These are phyloP conservation scores for Theretra japonica DNA, from an alignment of 2,888 invertebrate species.

Conservation along the genomic window DNA sequence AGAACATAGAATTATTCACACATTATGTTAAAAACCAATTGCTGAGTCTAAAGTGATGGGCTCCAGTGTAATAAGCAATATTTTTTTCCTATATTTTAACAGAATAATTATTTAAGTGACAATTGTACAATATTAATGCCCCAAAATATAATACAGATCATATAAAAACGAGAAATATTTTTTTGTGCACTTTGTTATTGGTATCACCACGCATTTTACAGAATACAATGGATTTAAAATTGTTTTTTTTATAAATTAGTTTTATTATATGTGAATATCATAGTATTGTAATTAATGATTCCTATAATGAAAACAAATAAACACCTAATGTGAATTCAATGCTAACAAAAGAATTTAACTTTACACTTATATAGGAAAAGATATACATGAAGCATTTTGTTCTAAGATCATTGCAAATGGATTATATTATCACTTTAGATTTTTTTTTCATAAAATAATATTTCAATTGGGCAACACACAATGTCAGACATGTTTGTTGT, in stretches of 20 bases:
- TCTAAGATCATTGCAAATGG: not conserved
- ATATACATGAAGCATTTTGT: not conserved
- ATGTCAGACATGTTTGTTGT: not conserved
- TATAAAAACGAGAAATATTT: not conserved
- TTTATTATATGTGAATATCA: conserved; percentile 1
- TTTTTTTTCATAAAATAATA: not conserved
- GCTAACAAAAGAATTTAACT: conserved; percentile 18
- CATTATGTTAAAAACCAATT: not conserved
- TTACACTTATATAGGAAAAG: not conserved
- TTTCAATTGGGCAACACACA: not conserved
- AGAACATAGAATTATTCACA: conserved; percentile 4
- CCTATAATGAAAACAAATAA: conserved; percentile 11
- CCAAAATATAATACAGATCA: not conserved
- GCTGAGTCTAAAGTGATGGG: conserved; percentile 17
- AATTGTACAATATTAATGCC: not conserved
- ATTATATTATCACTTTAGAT: not conserved
- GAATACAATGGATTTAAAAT: not conserved
- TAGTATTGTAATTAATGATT: not conserved
- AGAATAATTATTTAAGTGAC: not conserved
- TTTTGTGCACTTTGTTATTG: not conserved
- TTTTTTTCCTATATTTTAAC: not conserved
- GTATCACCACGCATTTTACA: not conserved
- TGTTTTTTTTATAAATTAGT: conserved; percentile 14
- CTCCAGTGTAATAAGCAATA: not conserved
- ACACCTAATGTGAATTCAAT: conserved; percentile 26